These are phyloP conservation scores for Sorex maritimensis DNA, from an alignment of 2,797 vertebrate species.

Conservation along the genomic window DNA sequence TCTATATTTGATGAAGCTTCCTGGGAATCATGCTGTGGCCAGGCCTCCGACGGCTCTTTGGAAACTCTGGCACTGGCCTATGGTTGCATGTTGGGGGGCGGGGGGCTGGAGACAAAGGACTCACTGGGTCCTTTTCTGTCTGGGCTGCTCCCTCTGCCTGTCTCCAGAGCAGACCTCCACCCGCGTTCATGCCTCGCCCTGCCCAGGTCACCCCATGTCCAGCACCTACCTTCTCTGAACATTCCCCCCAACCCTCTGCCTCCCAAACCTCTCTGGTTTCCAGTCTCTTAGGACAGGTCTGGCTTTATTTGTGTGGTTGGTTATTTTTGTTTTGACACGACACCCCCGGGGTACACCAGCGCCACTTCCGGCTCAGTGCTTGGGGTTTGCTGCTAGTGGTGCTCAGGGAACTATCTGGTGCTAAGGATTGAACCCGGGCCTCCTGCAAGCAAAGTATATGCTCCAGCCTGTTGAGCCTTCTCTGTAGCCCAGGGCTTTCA, in stretches of 20 bases:
- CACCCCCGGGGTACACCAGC: too few relatives aligned
- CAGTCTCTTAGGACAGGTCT: neutral
- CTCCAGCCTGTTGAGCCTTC: neutral
- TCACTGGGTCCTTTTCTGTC: too few relatives aligned
- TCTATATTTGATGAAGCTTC: neutral
- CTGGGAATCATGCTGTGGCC: neutral
- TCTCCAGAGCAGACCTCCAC: too few relatives aligned
- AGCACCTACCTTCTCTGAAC: neutral
- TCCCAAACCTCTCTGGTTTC: neutral
- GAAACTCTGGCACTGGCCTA: neutral
- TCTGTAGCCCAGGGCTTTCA: neutral
- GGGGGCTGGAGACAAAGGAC: neutral
- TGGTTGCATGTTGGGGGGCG: too few relatives aligned
- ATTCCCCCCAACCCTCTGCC: neutral
- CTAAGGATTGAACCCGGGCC: too few relatives aligned
- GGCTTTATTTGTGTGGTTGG: neutral
- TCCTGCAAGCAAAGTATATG: too few relatives aligned
- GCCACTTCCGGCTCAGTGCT: too few relatives aligned
- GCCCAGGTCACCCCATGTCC: neutral
- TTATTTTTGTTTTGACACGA: too few relatives aligned
- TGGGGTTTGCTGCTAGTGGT: too few relatives aligned
- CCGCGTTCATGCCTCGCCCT: too few relatives aligned
- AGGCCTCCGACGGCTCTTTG: neutral
- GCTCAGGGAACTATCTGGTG: too few relatives aligned
- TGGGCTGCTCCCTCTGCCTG: too few relatives aligned